Percentiles rank a stretch among this genome's conserved stretches.
Evolutionary conservation across 2,113 vertebrate species (phyloP).

Genomic region (Sitta europaea): DNA sequence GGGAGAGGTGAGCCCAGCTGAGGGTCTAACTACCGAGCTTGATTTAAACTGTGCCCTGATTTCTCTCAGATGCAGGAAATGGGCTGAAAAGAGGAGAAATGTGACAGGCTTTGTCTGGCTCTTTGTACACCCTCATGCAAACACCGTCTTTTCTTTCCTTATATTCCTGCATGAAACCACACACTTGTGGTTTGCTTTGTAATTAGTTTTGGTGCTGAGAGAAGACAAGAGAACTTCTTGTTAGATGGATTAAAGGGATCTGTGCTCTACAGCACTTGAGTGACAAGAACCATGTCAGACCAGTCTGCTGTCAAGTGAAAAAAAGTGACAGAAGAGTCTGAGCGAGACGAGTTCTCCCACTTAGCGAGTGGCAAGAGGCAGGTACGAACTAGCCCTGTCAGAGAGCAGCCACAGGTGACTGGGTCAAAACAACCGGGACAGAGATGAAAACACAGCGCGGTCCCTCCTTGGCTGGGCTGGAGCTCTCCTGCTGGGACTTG

Average conservation of each 20-base stretch:
- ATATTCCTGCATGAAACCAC: background rate
- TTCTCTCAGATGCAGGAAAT: background rate
- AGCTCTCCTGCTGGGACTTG: conserved; percentile 77
- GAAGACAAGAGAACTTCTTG: conserved; percentile 49
- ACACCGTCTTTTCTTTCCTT: background rate
- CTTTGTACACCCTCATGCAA: background rate
- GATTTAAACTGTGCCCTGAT: background rate
- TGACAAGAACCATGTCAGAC: conserved; percentile 59
- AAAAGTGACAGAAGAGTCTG: background rate
- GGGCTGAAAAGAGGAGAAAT: background rate
- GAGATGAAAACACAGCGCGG: conserved; percentile 43
- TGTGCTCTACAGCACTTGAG: conserved; percentile 8
- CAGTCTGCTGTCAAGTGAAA: conserved; percentile 25
- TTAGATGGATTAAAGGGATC: conserved; percentile 49
- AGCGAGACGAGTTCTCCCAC: background rate
- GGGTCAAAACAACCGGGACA: conserved; percentile 27
- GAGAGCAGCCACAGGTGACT: conserved; percentile 75
- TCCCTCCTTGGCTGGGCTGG: background rate
- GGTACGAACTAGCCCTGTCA: conserved; percentile 71
- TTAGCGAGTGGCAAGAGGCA: conserved; percentile 15
- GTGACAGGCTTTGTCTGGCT: background rate
- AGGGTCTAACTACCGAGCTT: background rate
- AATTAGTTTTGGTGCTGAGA: conserved; percentile 47
- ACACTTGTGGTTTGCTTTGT: conserved; percentile 37
- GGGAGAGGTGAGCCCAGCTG: background rate